A percentile compares a stretch with the other conserved stretches of the same genome.
These are phyloP conservation scores for Octonoba sinensis DNA, from an alignment of 2,888 invertebrate genomes.

Conservation along the genomic window DNA sequence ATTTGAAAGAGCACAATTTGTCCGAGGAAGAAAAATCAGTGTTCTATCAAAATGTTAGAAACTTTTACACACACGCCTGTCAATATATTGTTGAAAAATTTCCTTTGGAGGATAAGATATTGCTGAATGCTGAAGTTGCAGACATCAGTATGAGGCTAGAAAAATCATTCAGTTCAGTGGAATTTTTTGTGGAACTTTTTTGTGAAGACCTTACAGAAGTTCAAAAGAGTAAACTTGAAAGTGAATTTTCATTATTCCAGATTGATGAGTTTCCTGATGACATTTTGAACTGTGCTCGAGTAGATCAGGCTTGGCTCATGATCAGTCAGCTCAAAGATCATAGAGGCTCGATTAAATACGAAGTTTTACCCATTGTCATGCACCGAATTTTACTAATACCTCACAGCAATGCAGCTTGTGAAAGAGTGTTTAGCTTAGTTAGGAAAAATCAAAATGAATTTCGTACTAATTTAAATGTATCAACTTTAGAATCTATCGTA, in stretches of 20 bases:
- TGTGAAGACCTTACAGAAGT: background rate
- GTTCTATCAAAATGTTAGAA: background rate
- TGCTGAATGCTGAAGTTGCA: background rate
- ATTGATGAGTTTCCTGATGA: background rate
- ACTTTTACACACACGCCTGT: background rate
- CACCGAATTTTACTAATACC: too few relatives aligned
- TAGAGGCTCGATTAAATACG: background rate
- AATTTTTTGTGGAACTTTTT: background rate
- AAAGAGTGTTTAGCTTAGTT: background rate
- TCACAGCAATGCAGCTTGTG: too few relatives aligned
- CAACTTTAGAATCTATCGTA: background rate
- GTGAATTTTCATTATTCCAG: background rate
- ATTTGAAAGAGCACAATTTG: background rate
- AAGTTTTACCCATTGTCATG: too few relatives aligned
- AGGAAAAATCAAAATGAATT: background rate
- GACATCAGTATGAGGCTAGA: background rate
- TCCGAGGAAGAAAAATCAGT: background rate
- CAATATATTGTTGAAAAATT: slow-evolving; percentile 5
- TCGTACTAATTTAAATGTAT: background rate
- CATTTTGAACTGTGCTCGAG: background rate
- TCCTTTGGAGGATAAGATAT: background rate
- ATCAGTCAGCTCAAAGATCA: background rate
- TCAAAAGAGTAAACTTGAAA: slow-evolving; percentile 1
- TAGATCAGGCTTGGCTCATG: background rate
- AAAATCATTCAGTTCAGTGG: background rate